Conservation (phyloP, 2,113 vertebrate genomes). For the Paratilapia polleni region DNA sequence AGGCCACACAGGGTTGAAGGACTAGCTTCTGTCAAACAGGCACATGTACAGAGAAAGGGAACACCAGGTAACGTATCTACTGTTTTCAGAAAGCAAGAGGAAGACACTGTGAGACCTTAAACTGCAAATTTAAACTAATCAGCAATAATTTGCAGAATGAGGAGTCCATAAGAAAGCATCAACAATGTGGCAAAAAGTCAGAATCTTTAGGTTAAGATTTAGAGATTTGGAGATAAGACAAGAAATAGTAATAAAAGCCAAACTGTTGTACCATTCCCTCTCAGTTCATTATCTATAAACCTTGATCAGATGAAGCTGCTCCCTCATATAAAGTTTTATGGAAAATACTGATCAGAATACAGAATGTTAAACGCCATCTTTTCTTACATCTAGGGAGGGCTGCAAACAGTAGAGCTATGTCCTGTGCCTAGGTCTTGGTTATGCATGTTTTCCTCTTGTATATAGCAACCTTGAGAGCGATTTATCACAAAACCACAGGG, state of each 20-base stretch:
- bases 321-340: background rate
- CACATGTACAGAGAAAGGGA: background rate
- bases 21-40: background rate
- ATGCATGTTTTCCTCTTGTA: constrained; percentile 57
- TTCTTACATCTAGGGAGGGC: background rate
- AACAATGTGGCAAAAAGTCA: background rate
- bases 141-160: background rate
- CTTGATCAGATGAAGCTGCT: background rate
- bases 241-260: background rate
- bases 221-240: background rate
- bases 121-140: no score
- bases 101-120: background rate
- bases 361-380: background rate
- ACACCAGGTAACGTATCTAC: background rate
- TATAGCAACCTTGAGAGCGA: constrained; percentile 41
- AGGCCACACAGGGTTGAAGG: background rate
- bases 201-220: background rate
- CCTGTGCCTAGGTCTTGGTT: constrained; percentile 41
- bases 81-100: background rate
- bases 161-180: background rate
- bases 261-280: background rate
- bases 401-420: background rate
- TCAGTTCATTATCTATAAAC: background rate
- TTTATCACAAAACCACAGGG: constrained; percentile 67
- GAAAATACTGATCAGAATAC: background rate